Conservation (phyloP, 2,797 vertebrate species). For the Mareca penelope region DNA sequence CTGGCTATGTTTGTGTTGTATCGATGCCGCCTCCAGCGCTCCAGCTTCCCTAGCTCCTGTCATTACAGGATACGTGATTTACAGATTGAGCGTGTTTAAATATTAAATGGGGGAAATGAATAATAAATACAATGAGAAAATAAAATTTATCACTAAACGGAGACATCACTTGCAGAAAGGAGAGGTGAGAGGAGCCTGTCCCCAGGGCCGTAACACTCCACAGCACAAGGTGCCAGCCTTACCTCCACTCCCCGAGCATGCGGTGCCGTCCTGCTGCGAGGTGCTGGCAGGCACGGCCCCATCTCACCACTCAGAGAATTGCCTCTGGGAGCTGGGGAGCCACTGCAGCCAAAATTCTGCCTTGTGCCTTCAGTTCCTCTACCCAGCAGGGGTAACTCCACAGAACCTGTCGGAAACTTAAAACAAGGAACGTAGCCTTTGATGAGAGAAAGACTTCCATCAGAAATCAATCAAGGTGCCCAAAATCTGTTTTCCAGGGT, state of each 20-base stretch:
- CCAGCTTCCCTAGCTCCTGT: not conserved
- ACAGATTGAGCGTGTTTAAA: not conserved
- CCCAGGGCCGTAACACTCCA: not conserved
- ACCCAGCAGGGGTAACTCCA: not conserved
- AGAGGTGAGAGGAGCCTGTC: not conserved
- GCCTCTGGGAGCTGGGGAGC: not conserved
- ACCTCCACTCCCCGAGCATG: not conserved
- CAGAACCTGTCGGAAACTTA: not conserved
- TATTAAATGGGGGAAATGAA: constrained; percentile 15
- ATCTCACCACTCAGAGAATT: not conserved
- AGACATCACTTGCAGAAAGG: not conserved
- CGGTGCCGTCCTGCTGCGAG: not conserved
- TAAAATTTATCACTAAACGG: not conserved
- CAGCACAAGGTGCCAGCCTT: not conserved
- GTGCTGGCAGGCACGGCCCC: not conserved
- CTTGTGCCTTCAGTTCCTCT: not conserved
- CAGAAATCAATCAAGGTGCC: not conserved
- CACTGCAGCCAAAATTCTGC: not conserved
- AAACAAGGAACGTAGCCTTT: not conserved
- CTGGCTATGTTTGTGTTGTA: not conserved
- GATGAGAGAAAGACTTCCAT: not conserved
- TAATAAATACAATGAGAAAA: constrained; percentile 32
- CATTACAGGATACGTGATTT: not conserved
- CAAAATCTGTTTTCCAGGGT: not conserved
- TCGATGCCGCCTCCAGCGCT: not conserved